Percentiles rank a stretch among this genome's conserved stretches.
Evolutionary conservation across 1,140 invertebrate species (phyloP).

Genomic region (Tetragnatha versicolor): DNA sequence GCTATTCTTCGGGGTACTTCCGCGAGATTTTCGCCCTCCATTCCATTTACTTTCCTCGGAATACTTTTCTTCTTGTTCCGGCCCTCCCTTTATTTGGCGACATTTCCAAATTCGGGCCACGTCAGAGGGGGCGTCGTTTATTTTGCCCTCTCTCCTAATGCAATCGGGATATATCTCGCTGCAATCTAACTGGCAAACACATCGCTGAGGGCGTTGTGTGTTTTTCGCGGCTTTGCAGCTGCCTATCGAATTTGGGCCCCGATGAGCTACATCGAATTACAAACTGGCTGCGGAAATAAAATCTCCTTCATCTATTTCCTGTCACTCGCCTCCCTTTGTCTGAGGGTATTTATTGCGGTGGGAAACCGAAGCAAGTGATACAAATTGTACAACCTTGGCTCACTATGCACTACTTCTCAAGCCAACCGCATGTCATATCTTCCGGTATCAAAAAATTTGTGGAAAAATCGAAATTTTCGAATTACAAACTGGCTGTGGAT

Average conservation of each 20-base stretch:
- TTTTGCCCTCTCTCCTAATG: conserved; percentile 45
- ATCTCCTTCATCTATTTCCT: too few relatives aligned
- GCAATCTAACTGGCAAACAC: conserved; percentile 48
- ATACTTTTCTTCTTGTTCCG: conserved; percentile 48
- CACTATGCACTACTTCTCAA: too few relatives aligned
- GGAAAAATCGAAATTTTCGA: too few relatives aligned
- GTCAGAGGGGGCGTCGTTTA: conserved; percentile 48
- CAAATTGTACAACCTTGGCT: too few relatives aligned
- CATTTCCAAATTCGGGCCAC: conserved; percentile 53
- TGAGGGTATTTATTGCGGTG: too few relatives aligned
- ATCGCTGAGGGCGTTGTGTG: conserved; percentile 23
- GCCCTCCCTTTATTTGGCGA: conserved; percentile 46
- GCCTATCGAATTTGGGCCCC: conserved; percentile 16
- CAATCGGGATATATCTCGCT: conserved; percentile 8
- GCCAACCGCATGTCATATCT: too few relatives aligned
- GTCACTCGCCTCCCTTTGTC: too few relatives aligned
- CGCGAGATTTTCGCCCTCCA: conserved; percentile 50
- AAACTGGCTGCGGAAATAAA: too few relatives aligned
- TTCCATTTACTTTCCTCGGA: conserved; percentile 52
- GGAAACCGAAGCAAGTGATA: too few relatives aligned
- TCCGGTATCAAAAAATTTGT: too few relatives aligned
- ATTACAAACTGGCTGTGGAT: too few relatives aligned
- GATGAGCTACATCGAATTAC: conserved; percentile 20
- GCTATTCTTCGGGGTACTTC: conserved; percentile 49
- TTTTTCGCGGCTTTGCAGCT: conserved; percentile 27